Evolutionary conservation across 2,797 vertebrate genomes (phyloP).

Genomic region (Leptatherina wallacei): DNA sequence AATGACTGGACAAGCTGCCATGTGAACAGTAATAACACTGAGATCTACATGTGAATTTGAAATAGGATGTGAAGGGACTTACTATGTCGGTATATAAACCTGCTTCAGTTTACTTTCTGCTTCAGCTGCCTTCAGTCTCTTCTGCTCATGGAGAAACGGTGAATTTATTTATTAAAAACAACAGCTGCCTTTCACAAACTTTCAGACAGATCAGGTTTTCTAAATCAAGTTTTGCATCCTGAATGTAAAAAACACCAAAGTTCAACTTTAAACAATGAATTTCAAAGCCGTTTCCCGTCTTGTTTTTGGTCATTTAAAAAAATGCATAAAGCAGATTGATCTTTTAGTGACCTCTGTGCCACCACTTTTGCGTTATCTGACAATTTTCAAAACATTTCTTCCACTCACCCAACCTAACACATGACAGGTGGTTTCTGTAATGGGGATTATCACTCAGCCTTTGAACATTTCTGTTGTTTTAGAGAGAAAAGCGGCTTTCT

Average conservation of each 20-base stretch:
- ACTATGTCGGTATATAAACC: conserved; percentile 99
- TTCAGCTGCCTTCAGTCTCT: conserved; percentile 96
- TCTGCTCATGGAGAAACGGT: conserved; percentile 79
- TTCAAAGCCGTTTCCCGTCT: background rate
- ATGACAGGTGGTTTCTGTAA: background rate
- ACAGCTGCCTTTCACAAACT: conserved; percentile 23
- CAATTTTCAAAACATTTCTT: conserved; percentile 7
- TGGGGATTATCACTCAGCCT: background rate
- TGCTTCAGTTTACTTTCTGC: conserved; percentile 98
- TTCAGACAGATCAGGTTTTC: background rate
- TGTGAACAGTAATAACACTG: too few species aligned
- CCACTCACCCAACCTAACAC: background rate
- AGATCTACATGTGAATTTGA: background rate
- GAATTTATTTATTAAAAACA: conserved; percentile 26
- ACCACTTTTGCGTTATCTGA: background rate
- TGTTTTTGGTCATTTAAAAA: background rate
- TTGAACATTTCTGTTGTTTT: background rate
- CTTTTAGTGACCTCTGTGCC: background rate
- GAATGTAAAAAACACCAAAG: background rate
- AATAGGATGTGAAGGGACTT: conserved; percentile 77
- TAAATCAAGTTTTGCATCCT: background rate
- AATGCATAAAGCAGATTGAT: background rate
- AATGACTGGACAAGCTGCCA: background rate
- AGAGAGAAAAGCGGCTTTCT: background rate
- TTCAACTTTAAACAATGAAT: background rate